Evolutionary conservation across 2,113 vertebrate genomes (phyloP).

Genomic region (Pluvianellus socialis): DNA sequence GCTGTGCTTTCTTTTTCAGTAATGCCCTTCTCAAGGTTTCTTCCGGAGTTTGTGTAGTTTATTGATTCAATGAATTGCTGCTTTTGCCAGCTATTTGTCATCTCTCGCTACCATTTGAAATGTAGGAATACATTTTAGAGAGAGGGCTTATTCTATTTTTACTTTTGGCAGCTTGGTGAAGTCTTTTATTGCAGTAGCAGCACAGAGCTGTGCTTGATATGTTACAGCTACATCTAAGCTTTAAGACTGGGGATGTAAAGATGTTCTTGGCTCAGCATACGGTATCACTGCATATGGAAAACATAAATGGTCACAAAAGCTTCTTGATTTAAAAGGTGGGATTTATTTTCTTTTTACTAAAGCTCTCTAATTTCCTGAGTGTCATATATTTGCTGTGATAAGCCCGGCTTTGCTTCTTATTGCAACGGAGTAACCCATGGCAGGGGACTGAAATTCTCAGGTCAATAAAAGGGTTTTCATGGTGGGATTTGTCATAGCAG

Average conservation of each 20-base stretch:
- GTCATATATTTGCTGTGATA: background rate
- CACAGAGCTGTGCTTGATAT: background rate
- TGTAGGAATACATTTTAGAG: background rate
- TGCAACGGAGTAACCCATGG: background rate
- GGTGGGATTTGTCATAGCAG: background rate
- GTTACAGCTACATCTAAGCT: conserved; percentile 21
- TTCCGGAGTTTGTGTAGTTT: background rate
- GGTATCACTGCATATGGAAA: background rate
- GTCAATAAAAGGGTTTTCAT: background rate
- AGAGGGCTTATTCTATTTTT: background rate
- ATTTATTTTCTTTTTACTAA: conserved; percentile 26
- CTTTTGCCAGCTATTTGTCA: background rate
- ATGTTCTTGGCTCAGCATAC: background rate
- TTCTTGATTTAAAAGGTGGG: conserved; percentile 39
- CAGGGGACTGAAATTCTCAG: background rate
- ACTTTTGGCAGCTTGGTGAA: background rate
- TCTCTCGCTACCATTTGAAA: background rate
- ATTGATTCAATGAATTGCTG: background rate
- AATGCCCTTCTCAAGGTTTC: background rate
- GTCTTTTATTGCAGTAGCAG: conserved; percentile 30
- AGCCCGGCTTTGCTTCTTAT: background rate
- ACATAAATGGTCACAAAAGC: background rate
- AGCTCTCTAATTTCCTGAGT: conserved; percentile 3
- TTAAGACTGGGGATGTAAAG: background rate
- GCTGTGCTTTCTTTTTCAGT: background rate